Percentiles rank a stretch among this genome's conserved stretches.
These are phyloP conservation scores for Noctua fimbriata DNA, from an alignment of 2,888 invertebrate species.

Conservation along the genomic window DNA sequence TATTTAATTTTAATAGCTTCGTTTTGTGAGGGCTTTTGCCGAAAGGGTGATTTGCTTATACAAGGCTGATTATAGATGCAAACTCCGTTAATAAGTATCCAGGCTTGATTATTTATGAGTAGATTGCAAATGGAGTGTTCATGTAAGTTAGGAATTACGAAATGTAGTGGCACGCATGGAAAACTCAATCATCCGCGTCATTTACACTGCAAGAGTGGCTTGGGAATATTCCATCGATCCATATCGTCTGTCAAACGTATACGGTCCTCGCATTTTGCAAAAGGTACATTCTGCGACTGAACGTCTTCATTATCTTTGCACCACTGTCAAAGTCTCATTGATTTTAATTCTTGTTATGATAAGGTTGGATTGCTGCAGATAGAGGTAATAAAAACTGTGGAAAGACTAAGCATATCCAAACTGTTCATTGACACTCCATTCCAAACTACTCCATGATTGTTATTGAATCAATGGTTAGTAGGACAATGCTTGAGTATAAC, in stretches of 20 bases:
- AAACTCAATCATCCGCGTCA: neutral
- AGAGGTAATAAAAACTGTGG: neutral
- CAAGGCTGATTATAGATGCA: conserved; percentile 63
- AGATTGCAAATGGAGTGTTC: conserved; percentile 47
- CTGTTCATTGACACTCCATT: conserved; percentile 29
- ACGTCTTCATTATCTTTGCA: neutral
- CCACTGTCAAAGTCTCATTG: neutral
- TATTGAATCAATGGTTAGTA: conserved; percentile 5
- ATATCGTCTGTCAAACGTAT: neutral
- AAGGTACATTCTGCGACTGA: no score
- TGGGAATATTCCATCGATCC: neutral
- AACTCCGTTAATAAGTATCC: conserved; percentile 18
- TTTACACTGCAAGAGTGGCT: neutral
- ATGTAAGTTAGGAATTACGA: neutral
- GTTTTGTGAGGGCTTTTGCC: conserved; percentile 60
- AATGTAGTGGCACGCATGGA: neutral
- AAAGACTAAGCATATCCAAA: neutral
- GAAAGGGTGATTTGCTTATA: conserved; percentile 65
- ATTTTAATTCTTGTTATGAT: neutral
- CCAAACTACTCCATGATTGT: conserved; percentile 19
- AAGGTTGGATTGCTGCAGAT: neutral
- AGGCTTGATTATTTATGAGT: conserved; percentile 20
- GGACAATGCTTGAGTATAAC: conserved; percentile 29
- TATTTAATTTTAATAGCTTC: conserved; percentile 60
- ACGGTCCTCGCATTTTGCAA: neutral